A percentile compares a stretch with the other conserved stretches of the same genome.
phyloP scores from a whole-genome alignment of 2,888 invertebrate species.

The Tetranychus truncatus region DNA sequence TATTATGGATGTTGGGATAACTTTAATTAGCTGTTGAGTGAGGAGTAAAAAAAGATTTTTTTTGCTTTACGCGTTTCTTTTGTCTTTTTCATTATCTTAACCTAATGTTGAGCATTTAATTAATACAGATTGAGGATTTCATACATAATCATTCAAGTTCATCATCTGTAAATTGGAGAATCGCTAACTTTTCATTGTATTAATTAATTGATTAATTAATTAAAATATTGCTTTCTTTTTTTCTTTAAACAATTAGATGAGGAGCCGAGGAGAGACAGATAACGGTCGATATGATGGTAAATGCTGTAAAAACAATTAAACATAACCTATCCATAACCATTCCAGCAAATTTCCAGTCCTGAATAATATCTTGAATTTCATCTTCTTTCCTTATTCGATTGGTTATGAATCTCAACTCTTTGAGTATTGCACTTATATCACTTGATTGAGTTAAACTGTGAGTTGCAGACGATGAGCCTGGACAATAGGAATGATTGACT shows the following conservation, averaged over 20 bases:
- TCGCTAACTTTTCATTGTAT: no score
- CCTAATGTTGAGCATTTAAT: no score
- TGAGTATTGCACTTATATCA: slow-evolving; percentile 62
- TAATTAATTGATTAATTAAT: slow-evolving; percentile 5
- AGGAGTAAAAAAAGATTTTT: no score
- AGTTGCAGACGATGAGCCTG: background rate
- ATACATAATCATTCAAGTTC: no score
- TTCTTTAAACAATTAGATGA: slow-evolving; percentile 69
- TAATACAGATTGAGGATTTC: no score
- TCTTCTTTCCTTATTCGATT: slow-evolving; percentile 86
- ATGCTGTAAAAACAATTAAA: slow-evolving; percentile 80
- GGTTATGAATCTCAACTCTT: slow-evolving; percentile 81
- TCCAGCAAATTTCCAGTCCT: slow-evolving; percentile 91
- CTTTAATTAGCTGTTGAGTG: no score
- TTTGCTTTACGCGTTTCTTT: no score
- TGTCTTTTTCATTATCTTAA: no score
- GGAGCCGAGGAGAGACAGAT: slow-evolving; percentile 77
- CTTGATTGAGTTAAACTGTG: background rate
- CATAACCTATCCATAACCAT: slow-evolving; percentile 96
- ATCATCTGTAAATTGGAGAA: no score
- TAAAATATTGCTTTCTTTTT: background rate
- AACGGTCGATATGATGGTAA: slow-evolving; percentile 78
- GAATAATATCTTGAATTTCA: slow-evolving; percentile 75
- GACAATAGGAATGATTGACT: background rate
- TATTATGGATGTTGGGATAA: no score